Percentiles rank a stretch among this genome's conserved stretches.
Evolutionary conservation across 2,888 invertebrate genomes (phyloP).

Genomic region (Trilocha varians): DNA sequence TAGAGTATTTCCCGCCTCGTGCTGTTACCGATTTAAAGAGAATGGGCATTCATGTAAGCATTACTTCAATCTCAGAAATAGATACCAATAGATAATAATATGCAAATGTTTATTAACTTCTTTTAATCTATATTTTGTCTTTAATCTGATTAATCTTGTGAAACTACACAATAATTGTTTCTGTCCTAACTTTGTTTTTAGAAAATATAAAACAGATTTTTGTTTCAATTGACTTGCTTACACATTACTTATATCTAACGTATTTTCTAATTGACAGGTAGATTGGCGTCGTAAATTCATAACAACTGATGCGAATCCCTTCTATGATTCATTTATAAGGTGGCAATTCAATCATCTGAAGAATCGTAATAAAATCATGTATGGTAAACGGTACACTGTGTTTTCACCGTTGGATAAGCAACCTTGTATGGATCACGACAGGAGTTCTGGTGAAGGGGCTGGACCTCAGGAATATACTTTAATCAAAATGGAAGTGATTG

Average conservation of each 20-base stretch:
- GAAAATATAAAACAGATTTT: too few species aligned
- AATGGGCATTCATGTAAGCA: constrained; percentile 90
- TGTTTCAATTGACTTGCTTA: background rate
- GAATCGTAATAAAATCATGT: constrained; percentile 91
- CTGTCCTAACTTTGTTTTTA: too few species aligned
- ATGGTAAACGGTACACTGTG: constrained; percentile 97
- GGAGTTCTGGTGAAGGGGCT: constrained; percentile 96
- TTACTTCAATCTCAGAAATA: too few species aligned
- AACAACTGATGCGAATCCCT: constrained; percentile 98
- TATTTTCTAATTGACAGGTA: constrained; percentile 70
- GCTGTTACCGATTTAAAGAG: constrained; percentile 88
- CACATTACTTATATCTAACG: background rate
- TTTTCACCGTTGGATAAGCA: constrained; percentile 97
- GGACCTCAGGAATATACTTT: constrained; percentile 98
- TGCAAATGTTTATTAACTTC: too few species aligned
- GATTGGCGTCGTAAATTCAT: constrained; percentile 99
- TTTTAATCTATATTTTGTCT: too few species aligned
- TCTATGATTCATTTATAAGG: constrained; percentile 96
- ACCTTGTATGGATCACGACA: constrained; percentile 99
- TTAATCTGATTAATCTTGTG: too few species aligned
- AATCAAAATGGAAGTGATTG: constrained; percentile 89
- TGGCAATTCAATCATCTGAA: constrained; percentile 96
- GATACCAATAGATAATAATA: too few species aligned
- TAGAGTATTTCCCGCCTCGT: constrained; percentile 96
- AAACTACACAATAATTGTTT: too few species aligned